Conservation (phyloP, 2,113 vertebrate genomes). For the Motacilla alba region DNA sequence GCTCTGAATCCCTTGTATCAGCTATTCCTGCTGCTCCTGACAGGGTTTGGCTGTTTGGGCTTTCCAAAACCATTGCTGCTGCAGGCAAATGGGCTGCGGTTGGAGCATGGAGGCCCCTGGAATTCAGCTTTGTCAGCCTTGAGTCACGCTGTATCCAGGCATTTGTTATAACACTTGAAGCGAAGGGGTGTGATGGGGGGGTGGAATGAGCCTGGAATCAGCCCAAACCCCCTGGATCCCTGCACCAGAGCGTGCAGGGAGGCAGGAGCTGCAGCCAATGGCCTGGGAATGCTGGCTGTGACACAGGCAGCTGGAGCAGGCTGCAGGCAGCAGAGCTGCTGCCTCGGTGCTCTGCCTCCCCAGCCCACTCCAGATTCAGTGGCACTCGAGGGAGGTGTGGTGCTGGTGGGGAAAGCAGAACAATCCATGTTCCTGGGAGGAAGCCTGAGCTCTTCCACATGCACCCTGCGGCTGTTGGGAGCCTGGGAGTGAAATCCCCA, state of each 20-base stretch:
- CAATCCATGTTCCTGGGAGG: not conserved
- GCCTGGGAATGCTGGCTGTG: not conserved
- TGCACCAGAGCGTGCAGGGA: not conserved
- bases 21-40: not conserved
- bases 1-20: not conserved
- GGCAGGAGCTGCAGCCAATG: not conserved
- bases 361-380: not conserved
- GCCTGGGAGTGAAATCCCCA: not conserved
- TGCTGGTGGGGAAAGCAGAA: not conserved
- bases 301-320: constrained; percentile 6
- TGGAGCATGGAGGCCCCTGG: not conserved
- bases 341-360: not conserved
- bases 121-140: constrained; percentile 6
- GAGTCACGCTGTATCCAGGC: not conserved
- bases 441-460: not conserved
- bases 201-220: not conserved
- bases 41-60: not conserved
- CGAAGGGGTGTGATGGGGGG: not conserved
- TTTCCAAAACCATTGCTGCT: not conserved
- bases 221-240: not conserved
- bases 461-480: not conserved
- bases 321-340: constrained; percentile 7
- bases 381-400: not conserved
- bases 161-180: not conserved
- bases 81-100: not conserved